These are phyloP conservation scores for Sycobia sp. DNA, from an alignment of 1,140 invertebrate species.

Conservation along the genomic window DNA sequence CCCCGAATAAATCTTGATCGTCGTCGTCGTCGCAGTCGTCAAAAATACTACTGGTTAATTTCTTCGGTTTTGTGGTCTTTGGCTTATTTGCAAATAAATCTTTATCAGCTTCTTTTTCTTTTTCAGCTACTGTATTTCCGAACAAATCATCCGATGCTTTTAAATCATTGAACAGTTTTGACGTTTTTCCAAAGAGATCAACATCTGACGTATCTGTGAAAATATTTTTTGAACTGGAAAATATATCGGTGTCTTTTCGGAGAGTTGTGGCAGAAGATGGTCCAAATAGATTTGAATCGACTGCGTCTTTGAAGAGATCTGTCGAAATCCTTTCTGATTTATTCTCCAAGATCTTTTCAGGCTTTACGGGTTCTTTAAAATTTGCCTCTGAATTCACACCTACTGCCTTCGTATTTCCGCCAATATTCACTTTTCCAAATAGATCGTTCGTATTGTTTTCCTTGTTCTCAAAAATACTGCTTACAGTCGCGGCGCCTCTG, in stretches of 20 bases:
- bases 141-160: not conserved
- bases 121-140: not conserved
- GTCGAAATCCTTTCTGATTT: not conserved
- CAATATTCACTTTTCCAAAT: no score
- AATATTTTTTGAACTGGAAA: no score
- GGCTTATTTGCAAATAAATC: not conserved
- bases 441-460: no score
- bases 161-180: constrained; percentile 6
- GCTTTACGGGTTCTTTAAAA: constrained; percentile 6
- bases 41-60: constrained; percentile 35
- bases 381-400: no score
- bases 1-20: constrained; percentile 36
- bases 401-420: no score
- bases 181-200: no score
- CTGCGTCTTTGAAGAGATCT: constrained; percentile 16
- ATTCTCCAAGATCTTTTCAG: not conserved
- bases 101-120: not conserved
- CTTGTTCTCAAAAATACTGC: constrained; percentile 1
- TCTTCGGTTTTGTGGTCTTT: not conserved
- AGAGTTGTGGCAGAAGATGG: constrained; percentile 7
- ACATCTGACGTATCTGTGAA: not conserved
- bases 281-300: constrained; percentile 40
- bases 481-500: not conserved
- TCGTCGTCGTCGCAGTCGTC: constrained; percentile 41
- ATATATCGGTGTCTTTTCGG: no score